A percentile compares a stretch with the other conserved stretches of the same genome.
These are phyloP conservation scores for Gari tellinella DNA, from an alignment of 2,888 invertebrate genomes.

Conservation along the genomic window DNA sequence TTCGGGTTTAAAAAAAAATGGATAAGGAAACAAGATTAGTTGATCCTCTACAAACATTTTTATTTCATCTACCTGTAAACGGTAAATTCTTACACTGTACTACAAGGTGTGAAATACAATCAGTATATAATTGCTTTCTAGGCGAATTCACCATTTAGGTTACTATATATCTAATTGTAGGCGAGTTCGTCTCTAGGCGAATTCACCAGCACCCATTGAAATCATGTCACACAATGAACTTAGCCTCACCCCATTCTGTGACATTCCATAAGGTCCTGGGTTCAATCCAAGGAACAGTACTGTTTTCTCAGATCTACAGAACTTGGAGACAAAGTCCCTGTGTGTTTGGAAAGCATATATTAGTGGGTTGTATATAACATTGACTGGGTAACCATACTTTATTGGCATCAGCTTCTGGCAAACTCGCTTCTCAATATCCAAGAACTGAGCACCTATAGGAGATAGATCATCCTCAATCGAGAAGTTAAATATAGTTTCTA, in stretches of 20 bases:
- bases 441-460: conserved; percentile 64
- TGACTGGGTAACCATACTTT: conserved; percentile 86
- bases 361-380: conserved; percentile 93
- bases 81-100: too few species aligned
- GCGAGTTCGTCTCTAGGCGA: too few species aligned
- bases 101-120: too few species aligned
- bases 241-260: conserved; percentile 93
- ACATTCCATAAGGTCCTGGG: conserved; percentile 98
- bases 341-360: conserved; percentile 93
- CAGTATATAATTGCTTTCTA: too few species aligned
- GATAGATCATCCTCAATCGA: conserved; percentile 45
- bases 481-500: conserved; percentile 59
- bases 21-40: too few species aligned
- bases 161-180: too few species aligned
- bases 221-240: too few species aligned
- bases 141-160: too few species aligned
- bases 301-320: conserved; percentile 88
- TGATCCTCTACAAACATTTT: too few species aligned
- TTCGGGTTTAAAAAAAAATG: too few species aligned
- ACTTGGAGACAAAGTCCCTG: conserved; percentile 90
- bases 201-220: too few species aligned
- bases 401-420: conserved; percentile 85
- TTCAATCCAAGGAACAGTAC: conserved; percentile 97
- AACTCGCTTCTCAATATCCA: conserved; percentile 75
- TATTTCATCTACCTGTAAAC: too few species aligned